Evolutionary conservation across 2,797 vertebrate species (phyloP), one percentile per base, ranked within the genome.

Genomic region (Brachyrhaphis roseni): DNA sequence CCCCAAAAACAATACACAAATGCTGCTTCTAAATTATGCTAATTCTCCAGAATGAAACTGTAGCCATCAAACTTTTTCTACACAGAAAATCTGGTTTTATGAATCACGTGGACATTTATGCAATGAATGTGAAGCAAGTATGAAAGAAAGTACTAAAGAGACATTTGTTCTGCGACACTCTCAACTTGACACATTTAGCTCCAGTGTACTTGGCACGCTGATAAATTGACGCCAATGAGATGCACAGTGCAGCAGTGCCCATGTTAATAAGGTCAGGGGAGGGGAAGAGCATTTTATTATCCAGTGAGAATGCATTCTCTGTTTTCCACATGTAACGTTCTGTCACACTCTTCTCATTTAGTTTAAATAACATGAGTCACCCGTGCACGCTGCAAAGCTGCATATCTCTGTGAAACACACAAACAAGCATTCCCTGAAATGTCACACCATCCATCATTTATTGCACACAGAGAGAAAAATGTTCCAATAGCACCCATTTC

Each of bases 401-500:
- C 77, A 55, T 47, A 85, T 84, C 45, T 53, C 81, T 45, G 83
- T 15, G 84, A 81, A 88, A 89, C 84, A 86, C 70, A 82, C 87
- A 82, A 88, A 88, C 88, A 84, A 90, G 83, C 86, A 53, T n/a
- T 82, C 77, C 81, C 6, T 4, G 20, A 94, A 93, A 94, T 92
- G 90, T 92, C 91, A 93, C 31, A 51, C 72, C 82, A 93, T 94
- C 91, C 87, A 92, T 95, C 94, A 93, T 86, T 46, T 82, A 77
- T 90, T 90, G 87, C 87, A 82, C 76, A 75, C 1, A 39, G 71
- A 82, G 81, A 82, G 84, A 83, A 85, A 59, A 74, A 49, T 1
- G 47, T 55, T 89, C 76, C 75, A 82, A 81, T 10, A 74, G 72
- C 45, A 75, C 26, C 3, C 66, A 70, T 43, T 43, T 34, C 51